Percentiles rank a stretch among this genome's conserved stretches.
Conservation (phyloP, 1,140 invertebrate genomes). For the Sminthurinus signatus region DNA sequence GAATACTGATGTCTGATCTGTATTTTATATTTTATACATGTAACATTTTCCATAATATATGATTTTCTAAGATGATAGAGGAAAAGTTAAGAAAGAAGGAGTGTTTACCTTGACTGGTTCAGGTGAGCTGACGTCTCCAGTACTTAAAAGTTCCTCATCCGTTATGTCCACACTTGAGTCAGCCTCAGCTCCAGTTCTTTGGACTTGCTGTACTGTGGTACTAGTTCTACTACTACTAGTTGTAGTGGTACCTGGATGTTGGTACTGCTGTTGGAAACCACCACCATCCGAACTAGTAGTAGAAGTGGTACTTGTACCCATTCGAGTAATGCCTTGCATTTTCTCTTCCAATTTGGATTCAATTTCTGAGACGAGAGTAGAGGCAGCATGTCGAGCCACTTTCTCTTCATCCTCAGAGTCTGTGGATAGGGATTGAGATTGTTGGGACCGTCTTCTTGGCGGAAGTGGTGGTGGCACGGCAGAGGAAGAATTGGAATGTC, state of each 20-base stretch:
- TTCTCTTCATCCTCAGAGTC: constrained; percentile 25
- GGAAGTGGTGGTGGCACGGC: not conserved
- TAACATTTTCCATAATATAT: not conserved
- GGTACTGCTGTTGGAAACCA: not conserved
- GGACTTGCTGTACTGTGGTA: too few species aligned
- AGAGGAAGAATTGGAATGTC: too few species aligned
- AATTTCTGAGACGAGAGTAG: constrained; percentile 18
- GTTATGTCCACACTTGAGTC: constrained; percentile 60
- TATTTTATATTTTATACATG: too few species aligned
- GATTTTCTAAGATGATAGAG: not conserved
- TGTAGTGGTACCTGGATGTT: not conserved
- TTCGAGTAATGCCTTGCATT: too few species aligned
- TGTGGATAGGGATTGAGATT: not conserved
- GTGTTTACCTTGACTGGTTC: constrained; percentile 51
- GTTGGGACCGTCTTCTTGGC: not conserved
- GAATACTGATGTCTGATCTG: too few species aligned
- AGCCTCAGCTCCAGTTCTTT: constrained; percentile 40
- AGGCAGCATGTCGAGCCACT: constrained; percentile 14
- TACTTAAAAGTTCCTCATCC: constrained; percentile 59
- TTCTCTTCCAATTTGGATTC: constrained; percentile 30
- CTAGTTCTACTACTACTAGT: not conserved
- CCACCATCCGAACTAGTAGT: constrained; percentile 7
- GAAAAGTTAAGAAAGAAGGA: too few species aligned
- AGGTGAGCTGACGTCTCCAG: constrained; percentile 60
- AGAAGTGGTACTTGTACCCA: not conserved